phyloP scores from a whole-genome alignment of 1,140 invertebrate species.

The Zaprionus gabonicus region DNA sequence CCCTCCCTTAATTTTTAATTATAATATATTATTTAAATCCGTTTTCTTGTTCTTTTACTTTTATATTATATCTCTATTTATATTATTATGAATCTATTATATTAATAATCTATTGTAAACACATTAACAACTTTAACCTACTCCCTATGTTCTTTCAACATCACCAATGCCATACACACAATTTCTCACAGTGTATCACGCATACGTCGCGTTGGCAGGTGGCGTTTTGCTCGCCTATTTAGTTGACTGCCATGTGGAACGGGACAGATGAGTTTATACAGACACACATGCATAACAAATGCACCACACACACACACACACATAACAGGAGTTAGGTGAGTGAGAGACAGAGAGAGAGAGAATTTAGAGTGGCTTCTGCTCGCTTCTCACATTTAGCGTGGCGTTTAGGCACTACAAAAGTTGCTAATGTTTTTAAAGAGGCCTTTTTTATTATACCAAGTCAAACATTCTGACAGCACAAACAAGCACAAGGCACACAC shows the following conservation, averaged over 20 bases:
- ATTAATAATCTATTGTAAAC: no score
- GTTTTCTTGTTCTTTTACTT: no score
- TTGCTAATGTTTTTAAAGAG: conserved; percentile 83
- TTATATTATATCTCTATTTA: no score
- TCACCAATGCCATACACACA: neutral
- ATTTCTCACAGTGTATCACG: conserved; percentile 54
- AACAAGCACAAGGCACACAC: conserved; percentile 51
- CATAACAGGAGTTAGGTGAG: conserved; percentile 37
- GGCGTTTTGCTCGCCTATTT: conserved; percentile 59
- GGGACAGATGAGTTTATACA: conserved; percentile 18
- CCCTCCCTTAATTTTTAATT: no score
- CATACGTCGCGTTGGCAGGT: conserved; percentile 64
- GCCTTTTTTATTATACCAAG: conserved; percentile 83
- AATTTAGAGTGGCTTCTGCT: conserved; percentile 39
- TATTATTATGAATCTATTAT: no score
- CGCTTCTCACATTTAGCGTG: conserved; percentile 59
- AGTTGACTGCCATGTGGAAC: conserved; percentile 36
- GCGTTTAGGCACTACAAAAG: conserved; percentile 79
- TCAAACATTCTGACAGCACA: conserved; percentile 77
- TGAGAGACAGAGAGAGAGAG: neutral
- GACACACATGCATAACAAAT: conserved; percentile 19
- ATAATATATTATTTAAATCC: no score
- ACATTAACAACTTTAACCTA: neutral
- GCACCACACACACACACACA: neutral
- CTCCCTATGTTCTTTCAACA: neutral